Evolutionary conservation across 2,113 vertebrate genomes (phyloP), one percentile per base, ranked within the genome.

Genomic region (Ellobius talpinus): DNA sequence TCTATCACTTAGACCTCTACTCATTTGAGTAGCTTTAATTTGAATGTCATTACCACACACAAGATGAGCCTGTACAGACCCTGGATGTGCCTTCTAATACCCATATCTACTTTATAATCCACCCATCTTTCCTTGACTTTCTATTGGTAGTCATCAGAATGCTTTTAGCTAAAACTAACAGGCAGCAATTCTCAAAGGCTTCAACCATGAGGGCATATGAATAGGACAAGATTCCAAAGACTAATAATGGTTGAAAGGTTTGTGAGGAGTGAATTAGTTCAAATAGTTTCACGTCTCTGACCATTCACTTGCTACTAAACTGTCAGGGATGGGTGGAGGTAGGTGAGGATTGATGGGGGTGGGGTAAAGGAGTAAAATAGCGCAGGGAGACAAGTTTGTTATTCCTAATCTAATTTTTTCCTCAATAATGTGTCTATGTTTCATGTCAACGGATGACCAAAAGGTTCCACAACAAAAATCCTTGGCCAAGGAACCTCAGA

Each of bases 201-300:
- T 89, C 79, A 91, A 73, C 33, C 2, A 86, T 72, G 58, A 90
- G 24, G 9, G 36, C 72, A 93, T 86, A 70, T 81, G 23, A 95
- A 87, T 77, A 66, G 91, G 45, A 7, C n/a, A 93, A 84, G 29
- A 77, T 89, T 63, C 76, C n/a, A 74, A 76, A 95, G 42, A 72
- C 58, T 94, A 45, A 26, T 58, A 79, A 23, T 17, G 26, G 0
- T 87, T 95, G 90, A 95, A 93, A 93, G 45, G 61, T 12, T 72
- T 58, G 50, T 87, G 36, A 66, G 45, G 39, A 91, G 19, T 36
- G 89, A 90, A 93, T 33, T 70, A 79, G 47, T 17, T 91, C 55
- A 55, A 52, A 9, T 63, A 24, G 12, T 95, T 95, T 95, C 3
- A 42, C 58, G 90, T 92, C 81, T 72, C 19, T 89, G 73, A 3